phyloP scores from a whole-genome alignment of 1,140 invertebrate species.

The Drosophila takahashii region DNA sequence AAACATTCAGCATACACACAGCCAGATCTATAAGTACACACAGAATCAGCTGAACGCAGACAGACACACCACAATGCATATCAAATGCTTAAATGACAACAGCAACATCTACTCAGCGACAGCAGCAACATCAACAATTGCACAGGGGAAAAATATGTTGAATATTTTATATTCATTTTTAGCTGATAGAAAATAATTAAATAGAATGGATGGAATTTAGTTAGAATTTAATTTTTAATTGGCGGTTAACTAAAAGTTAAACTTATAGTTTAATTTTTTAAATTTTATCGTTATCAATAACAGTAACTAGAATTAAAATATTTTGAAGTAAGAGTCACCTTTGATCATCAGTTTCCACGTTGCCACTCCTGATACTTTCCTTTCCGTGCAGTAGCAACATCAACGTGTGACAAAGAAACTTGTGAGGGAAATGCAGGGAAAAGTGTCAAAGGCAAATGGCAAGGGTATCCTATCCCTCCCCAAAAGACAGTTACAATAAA shows the following conservation, averaged over 20 bases:
- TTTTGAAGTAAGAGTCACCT: neutral
- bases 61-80: slow-evolving; percentile 67
- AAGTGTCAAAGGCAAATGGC: neutral
- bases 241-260: too few relatives aligned
- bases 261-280: too few relatives aligned
- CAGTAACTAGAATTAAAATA: neutral
- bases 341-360: neutral
- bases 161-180: neutral
- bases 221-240: too few relatives aligned
- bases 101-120: slow-evolving; percentile 42
- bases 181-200: too few relatives aligned
- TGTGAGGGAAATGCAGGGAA: neutral
- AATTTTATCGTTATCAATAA: neutral
- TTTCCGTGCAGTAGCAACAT: slow-evolving; percentile 16
- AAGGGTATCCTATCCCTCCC: neutral
- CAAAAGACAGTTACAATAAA: slow-evolving; percentile 77
- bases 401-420: slow-evolving; percentile 55
- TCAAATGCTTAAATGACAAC: slow-evolving; percentile 80
- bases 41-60: slow-evolving; percentile 6
- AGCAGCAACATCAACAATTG: slow-evolving; percentile 13
- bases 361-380: neutral
- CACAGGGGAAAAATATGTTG: neutral
- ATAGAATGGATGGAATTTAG: too few relatives aligned
- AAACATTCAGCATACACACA: neutral
- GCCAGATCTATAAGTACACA: slow-evolving; percentile 20